Conservation (phyloP, 1,140 invertebrate species). For the Pogonomyrmex californicus region DNA sequence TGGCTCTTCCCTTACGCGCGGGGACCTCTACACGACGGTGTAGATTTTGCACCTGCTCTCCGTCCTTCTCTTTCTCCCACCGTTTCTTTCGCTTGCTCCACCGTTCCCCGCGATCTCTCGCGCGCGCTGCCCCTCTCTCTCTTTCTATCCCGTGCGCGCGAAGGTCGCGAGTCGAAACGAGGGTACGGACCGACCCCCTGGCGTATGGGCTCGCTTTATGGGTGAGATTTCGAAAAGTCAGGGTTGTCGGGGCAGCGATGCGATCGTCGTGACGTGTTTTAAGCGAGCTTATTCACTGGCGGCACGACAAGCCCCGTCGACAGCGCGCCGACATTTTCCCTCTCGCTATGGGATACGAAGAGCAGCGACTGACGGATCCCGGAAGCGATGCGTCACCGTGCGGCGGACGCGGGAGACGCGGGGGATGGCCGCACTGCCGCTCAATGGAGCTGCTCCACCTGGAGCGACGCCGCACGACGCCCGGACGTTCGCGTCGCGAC, state of each 20-base stretch:
- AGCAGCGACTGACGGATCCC: conserved; percentile 76
- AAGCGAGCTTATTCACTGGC: conserved; percentile 74
- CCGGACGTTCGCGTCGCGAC: not conserved
- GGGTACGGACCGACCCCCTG: conserved; percentile 31
- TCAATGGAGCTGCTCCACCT: conserved; percentile 5
- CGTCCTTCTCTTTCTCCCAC: not conserved
- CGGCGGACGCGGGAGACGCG: conserved; percentile 23
- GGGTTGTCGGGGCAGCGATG: not conserved
- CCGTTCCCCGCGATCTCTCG: not conserved
- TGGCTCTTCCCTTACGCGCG: conserved; percentile 22
- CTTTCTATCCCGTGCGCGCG: not conserved
- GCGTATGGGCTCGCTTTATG: conserved; percentile 6
- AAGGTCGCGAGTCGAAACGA: conserved; percentile 58
- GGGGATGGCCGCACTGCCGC: not conserved
- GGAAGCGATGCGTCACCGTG: conserved; percentile 77
- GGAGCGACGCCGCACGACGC: not conserved
- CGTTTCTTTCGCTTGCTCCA: not conserved
- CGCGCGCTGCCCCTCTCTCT: conserved; percentile 1
- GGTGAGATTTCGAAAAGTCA: not conserved
- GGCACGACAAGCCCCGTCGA: conserved; percentile 84
- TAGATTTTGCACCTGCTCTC: conserved; percentile 40
- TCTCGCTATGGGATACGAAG: conserved; percentile 74
- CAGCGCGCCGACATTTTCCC: conserved; percentile 85
- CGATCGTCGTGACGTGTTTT: not conserved
- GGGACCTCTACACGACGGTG: conserved; percentile 17